Conservation (phyloP, 2,797 vertebrate species). For the Mastacembelus armatus region DNA sequence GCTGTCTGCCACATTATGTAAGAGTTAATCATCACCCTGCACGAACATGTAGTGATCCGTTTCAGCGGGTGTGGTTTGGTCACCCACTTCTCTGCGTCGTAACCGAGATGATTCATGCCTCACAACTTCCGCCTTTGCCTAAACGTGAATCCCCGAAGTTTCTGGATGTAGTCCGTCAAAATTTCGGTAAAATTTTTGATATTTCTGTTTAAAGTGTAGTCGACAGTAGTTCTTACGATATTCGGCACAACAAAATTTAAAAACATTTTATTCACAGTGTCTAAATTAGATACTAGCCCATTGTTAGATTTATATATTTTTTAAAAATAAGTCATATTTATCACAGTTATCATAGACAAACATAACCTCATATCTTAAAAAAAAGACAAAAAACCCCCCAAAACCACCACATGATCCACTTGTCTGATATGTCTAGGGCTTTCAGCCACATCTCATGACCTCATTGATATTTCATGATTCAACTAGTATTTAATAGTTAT, state of each 20-base stretch:
- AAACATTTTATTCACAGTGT: background rate
- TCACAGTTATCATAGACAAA: no score
- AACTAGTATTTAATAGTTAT: background rate
- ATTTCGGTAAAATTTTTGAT: background rate
- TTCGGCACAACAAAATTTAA: no score
- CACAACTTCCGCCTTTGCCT: constrained; percentile 53
- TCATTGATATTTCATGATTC: background rate
- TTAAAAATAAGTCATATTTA: no score
- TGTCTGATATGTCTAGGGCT: background rate
- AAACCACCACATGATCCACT: background rate
- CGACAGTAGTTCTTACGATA: rapidly evolving
- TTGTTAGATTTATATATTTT: no score
- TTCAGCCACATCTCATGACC: background rate
- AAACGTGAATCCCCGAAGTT: constrained; percentile 31
- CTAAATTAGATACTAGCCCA: rapidly evolving
- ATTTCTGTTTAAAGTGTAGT: rapidly evolving
- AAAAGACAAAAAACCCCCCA: no score
- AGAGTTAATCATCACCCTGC: background rate
- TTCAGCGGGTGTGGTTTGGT: constrained; percentile 27
- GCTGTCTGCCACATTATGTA: rapidly evolving
- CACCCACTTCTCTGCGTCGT: background rate
- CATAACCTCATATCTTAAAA: no score
- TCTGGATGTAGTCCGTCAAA: background rate
- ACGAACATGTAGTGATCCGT: background rate
- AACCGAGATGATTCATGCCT: constrained; percentile 25